Conservation (phyloP, 2,113 vertebrate genomes). For the Porphyrio hochstetteri region DNA sequence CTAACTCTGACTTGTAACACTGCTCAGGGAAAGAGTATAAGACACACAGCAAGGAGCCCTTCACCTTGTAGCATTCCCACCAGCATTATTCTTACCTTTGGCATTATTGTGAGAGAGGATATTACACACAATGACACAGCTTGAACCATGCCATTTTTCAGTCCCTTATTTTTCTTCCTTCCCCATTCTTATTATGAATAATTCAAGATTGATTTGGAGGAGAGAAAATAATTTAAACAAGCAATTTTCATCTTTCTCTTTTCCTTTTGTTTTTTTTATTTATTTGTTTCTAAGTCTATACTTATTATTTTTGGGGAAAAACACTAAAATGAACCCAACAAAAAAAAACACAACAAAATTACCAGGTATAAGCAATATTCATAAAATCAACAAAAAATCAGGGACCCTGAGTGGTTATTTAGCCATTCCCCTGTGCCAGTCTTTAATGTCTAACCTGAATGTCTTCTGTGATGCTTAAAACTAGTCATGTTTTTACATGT, state of each 20-base stretch:
- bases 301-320: neutral
- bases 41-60: neutral
- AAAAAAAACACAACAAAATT: neutral
- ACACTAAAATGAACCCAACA: neutral
- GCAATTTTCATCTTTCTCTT: neutral
- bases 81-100: neutral
- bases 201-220: neutral
- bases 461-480: neutral
- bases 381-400: neutral
- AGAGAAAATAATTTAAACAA: constrained; percentile 23
- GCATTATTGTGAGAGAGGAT: neutral
- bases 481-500: neutral
- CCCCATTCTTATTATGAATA: neutral
- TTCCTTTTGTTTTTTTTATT: rapidly evolving
- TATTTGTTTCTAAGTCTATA: neutral
- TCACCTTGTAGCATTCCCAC: neutral
- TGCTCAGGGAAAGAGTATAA: neutral
- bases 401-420: neutral
- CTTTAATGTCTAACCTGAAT: neutral
- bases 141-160: neutral
- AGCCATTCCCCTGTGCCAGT: neutral
- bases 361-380: neutral
- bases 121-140: neutral
- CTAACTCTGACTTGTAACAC: neutral
- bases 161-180: neutral